phyloP scores from a whole-genome alignment of 2,888 invertebrate species.

The Hoplodrina ambigua region DNA sequence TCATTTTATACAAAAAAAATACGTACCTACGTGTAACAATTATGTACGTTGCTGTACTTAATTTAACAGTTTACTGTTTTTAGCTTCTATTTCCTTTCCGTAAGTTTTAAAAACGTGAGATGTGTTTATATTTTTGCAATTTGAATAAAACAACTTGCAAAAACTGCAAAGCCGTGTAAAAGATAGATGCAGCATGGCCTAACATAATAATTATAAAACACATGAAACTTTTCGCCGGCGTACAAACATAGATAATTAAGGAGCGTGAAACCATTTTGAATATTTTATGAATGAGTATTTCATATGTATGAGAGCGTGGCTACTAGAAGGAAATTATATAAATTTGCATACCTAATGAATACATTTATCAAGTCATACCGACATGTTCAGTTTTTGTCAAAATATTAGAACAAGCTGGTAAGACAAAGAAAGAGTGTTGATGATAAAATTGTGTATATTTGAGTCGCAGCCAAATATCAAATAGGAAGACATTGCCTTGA shows the following conservation, averaged over 20 bases:
- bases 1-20: conserved; percentile 38
- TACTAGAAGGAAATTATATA: conserved; percentile 85
- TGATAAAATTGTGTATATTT: conserved; percentile 56
- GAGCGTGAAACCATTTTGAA: conserved; percentile 89
- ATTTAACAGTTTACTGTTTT: conserved; percentile 27
- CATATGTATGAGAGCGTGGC: conserved; percentile 88
- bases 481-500: conserved; percentile 55
- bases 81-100: conserved; percentile 9
- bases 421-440: conserved; percentile 31
- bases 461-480: conserved; percentile 57
- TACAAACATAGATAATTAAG: conserved; percentile 89
- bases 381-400: conserved; percentile 57
- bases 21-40: conserved; percentile 32
- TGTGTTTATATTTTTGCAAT: not conserved
- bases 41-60: conserved; percentile 23
- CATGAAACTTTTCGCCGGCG: conserved; percentile 80
- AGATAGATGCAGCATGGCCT: conserved; percentile 37
- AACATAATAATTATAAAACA: conserved; percentile 65
- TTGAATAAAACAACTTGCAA: not conserved
- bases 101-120: not conserved
- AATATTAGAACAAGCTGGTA: conserved; percentile 45
- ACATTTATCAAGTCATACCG: conserved; percentile 73
- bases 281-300: conserved; percentile 87
- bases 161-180: not conserved
- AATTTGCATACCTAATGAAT: conserved; percentile 87